Base-by-base conservation (phyloP, 2,113 vertebrate genomes). In the Odocoileus hemionus region DNA sequence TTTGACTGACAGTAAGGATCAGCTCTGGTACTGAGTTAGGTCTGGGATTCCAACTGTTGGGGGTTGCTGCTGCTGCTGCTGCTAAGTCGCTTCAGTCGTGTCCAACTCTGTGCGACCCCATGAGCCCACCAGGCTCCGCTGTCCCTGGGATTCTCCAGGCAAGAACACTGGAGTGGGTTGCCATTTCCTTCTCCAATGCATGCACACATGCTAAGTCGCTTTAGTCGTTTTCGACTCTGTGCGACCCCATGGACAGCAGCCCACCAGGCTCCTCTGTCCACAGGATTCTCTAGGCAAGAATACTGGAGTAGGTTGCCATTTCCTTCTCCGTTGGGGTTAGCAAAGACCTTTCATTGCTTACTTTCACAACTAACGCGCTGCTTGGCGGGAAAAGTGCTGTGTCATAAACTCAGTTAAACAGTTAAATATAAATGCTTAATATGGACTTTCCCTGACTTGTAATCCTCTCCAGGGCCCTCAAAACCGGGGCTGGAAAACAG, bases 291-390 rank as follows among this genome's bases (percentile, higher is more conserved):
- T 2, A 70, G n/a, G 64, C 9, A 70, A 36, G 64, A 70, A 36
- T 8, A 11, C 17, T 70, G 64, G 33, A 10, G 64, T 36, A 9
- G 64, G 64, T 36, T 70, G n/a, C 64, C n/a, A 36, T 21, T 70
- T 70, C 64, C 64, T 36, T 70, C n/a, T 70, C n/a, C 10, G 64
- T 55, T 96, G 61, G 21, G 61, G 90, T 89, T n/a, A 94, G 55
- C 50, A 88, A 74, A 30, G 50, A 55, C 91, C 67, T 96, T 94
- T 91, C 82, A 70, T 30, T 58, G 60, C 43, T 94, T 92, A 64
- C 80, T 93, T 97, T 97, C 52, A 92, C 45, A 96, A 43, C 25
- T 78, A 84, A 83, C 13, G 25, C 7, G 11, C 50, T 79, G 19
- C 55, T 52, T 79, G 19, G 45, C 21, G n/a, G 67, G 52, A 93